These are phyloP conservation scores for Melopsittacus undulatus DNA, from an alignment of 2,797 vertebrate species.

Conservation along the genomic window DNA sequence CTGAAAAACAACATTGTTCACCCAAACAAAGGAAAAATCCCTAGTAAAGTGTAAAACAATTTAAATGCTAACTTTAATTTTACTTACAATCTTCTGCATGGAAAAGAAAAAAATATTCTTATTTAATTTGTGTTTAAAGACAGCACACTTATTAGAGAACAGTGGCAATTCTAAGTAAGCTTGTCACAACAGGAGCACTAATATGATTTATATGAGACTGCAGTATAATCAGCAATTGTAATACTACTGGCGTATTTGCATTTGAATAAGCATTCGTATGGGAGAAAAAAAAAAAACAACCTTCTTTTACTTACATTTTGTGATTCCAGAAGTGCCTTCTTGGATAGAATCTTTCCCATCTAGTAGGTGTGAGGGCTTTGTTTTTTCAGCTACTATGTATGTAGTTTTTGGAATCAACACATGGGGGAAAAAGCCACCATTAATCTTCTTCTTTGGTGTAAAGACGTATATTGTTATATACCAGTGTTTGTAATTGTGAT, in stretches of 20 bases:
- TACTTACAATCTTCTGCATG: not conserved
- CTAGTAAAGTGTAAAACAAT: not conserved
- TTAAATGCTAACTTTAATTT: not conserved
- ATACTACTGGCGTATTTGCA: not conserved
- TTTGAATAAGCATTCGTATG: not conserved
- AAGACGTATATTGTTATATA: not conserved
- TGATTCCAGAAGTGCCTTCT: not conserved
- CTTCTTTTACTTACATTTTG: not conserved
- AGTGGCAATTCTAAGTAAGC: not conserved
- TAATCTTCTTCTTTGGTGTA: not conserved
- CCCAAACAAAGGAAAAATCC: not conserved
- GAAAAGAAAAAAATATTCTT: not conserved
- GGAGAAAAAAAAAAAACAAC: too few species aligned
- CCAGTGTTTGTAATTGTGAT: not conserved
- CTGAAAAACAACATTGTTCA: not conserved
- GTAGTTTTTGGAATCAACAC: not conserved
- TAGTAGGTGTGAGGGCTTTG: not conserved
- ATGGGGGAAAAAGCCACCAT: accelerated
- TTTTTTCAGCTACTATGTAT: not conserved
- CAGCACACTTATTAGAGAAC: not conserved
- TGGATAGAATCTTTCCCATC: not conserved
- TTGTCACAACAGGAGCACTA: not conserved
- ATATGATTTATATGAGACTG: not conserved
- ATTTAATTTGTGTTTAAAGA: not conserved
- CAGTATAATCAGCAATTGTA: not conserved